Conservation (phyloP, 1,140 invertebrate genomes). For the Calycopis cecrops region DNA sequence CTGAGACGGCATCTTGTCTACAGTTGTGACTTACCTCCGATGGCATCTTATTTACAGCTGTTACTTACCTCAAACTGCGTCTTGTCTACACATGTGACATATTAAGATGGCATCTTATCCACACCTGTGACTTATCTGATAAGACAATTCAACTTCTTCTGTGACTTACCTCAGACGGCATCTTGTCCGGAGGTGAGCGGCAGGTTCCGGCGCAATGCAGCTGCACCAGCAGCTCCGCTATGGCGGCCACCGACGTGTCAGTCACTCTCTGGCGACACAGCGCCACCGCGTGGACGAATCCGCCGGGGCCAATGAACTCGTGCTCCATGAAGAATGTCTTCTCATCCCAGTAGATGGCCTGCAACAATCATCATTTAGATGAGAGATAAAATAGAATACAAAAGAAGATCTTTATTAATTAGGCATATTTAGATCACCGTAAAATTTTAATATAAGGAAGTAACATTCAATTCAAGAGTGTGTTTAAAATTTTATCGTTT, state of each 20-base stretch:
- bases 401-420: too few species aligned
- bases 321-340: slow-evolving; percentile 91
- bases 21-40: background rate
- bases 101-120: too few species aligned
- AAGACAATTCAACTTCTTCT: too few species aligned
- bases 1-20: background rate
- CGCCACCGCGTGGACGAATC: slow-evolving; percentile 88
- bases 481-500: too few species aligned
- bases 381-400: too few species aligned
- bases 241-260: slow-evolving; percentile 81
- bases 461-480: too few species aligned
- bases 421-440: too few species aligned
- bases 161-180: slow-evolving; percentile 75
- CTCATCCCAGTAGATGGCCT: slow-evolving; percentile 88
- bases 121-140: too few species aligned
- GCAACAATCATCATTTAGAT: slow-evolving; percentile 18
- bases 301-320: slow-evolving; percentile 86
- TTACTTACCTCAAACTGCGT: too few species aligned
- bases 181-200: slow-evolving; percentile 80
- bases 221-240: slow-evolving; percentile 78
- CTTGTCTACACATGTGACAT: background rate
- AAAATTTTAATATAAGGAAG: too few species aligned
- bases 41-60: too few species aligned
- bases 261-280: slow-evolving; percentile 85
- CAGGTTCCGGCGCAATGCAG: slow-evolving; percentile 80